Percentiles rank a stretch among this genome's conserved stretches.
Conservation (phyloP, 1,140 invertebrate genomes). For the Cydia amplana region DNA sequence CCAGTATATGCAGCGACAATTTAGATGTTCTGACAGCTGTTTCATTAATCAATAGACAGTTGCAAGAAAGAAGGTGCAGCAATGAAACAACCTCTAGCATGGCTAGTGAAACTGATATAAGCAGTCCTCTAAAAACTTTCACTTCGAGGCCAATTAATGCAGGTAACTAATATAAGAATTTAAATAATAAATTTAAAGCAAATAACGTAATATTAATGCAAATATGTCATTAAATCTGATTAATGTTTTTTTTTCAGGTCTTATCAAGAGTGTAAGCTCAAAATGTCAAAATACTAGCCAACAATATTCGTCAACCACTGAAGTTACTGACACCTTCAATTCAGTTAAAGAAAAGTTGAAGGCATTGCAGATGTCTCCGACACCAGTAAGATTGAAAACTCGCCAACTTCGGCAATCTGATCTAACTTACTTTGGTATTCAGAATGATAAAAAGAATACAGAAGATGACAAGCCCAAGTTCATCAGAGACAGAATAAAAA, state of each 20-base stretch:
- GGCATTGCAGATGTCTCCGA: conserved; percentile 45
- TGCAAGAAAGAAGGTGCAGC: conserved; percentile 53
- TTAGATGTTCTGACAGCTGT: conserved; percentile 49
- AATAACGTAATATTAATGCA: not conserved
- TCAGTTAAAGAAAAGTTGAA: conserved; percentile 43
- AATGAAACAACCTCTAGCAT: conserved; percentile 48
- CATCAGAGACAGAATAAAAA: conserved; percentile 31
- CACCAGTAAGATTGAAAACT: conserved; percentile 50
- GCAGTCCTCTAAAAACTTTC: conserved; percentile 39
- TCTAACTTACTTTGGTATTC: conserved; percentile 68
- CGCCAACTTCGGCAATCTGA: conserved; percentile 67
- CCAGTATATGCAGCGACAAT: conserved; percentile 39
- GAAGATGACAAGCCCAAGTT: conserved; percentile 35
- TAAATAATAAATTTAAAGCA: not conserved
- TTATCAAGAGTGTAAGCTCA: conserved; percentile 38
- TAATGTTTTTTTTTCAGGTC: conserved; percentile 49
- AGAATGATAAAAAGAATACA: conserved; percentile 42
- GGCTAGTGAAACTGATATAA: conserved; percentile 42
- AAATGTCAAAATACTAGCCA: conserved; percentile 30
- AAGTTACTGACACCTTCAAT: conserved; percentile 30
- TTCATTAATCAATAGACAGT: conserved; percentile 65
- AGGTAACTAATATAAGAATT: conserved; percentile 46
- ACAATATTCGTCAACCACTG: conserved; percentile 26
- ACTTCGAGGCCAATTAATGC: conserved; percentile 54
- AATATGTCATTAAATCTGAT: not conserved